Evolutionary conservation across 2,888 invertebrate species (phyloP), one percentile per base, ranked within the genome.

Genomic region (Marronus borbonicus): DNA sequence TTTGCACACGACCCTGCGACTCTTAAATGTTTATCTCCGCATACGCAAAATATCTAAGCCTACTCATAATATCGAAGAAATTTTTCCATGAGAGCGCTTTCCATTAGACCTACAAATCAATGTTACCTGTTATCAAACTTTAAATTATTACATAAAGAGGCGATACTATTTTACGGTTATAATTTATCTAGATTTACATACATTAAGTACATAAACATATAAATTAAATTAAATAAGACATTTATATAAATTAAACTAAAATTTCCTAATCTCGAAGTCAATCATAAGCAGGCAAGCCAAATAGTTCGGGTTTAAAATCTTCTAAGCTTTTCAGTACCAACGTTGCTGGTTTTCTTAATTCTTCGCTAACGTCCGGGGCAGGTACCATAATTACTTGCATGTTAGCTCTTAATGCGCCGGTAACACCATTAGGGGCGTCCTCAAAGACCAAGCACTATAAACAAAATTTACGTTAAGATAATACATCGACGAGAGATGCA

Each of bases 371-470:
- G 79, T 88, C 86, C 58, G 86, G 81, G 79, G 90, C 89, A 20
- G 91, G 91, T 60, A 91, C 90, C 90, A 91, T 90, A 1, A 91
- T 90, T 8, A 92, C 92, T 84, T 91, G 91, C 93, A 93, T 93
- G 31, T 91, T 91, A 5, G 93, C 93, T 39, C 89, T 89, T 20
- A 90, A 81, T 0, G 90, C 92, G 20, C 92, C 91, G 83, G 89
- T 84, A 0, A 93, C 92, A 12, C 94, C 93, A 85, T 92, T 92
- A 1, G 91, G 90, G 1, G 93, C 92, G 86, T 94, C 93, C 86
- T 94, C 93, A 85, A 93, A 92, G 17, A 93, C 92, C 69, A 93
- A 86, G 80, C 91, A 90, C 91, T 91, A 85, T 65, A 76, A 66
- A 58, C 7, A 50, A 44, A 44, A 44, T 12, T 31, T 44, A 44